A percentile compares a stretch with the other conserved stretches of the same genome.
These are phyloP conservation scores for Pasiphila rectangulata DNA, from an alignment of 2,888 invertebrate species.

Conservation along the genomic window DNA sequence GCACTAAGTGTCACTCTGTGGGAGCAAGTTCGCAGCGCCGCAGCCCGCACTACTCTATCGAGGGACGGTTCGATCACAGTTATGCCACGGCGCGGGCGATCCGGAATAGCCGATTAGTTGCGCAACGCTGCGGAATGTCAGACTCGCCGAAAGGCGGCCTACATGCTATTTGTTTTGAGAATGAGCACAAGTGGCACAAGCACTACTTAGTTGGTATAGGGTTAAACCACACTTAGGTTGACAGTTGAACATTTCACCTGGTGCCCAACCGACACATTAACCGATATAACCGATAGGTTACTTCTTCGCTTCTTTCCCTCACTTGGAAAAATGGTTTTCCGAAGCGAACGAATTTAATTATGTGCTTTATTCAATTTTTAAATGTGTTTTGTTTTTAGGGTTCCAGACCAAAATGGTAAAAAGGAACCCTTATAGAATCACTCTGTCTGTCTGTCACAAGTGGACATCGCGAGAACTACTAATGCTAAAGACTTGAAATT, in stretches of 20 bases:
- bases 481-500: no score
- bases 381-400: no score
- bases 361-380: no score
- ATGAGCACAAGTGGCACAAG: not conserved
- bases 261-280: no score
- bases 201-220: not conserved
- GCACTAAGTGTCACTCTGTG: not conserved
- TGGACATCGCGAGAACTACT: no score
- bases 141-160: constrained; percentile 10
- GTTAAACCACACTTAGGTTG: not conserved
- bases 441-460: no score
- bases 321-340: no score
- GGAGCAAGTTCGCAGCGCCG: not conserved
- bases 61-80: constrained; percentile 9
- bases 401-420: no score
- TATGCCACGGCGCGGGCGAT: constrained; percentile 12
- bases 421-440: no score
- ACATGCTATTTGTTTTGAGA: constrained; percentile 2
- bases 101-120: constrained; percentile 16
- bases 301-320: no score
- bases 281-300: no score
- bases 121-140: constrained; percentile 13
- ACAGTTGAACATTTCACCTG: not conserved
- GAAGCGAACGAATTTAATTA: no score
- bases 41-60: constrained; percentile 8